phyloP scores from a whole-genome alignment of 2,888 invertebrate species.

The Anthrax anthrax region DNA sequence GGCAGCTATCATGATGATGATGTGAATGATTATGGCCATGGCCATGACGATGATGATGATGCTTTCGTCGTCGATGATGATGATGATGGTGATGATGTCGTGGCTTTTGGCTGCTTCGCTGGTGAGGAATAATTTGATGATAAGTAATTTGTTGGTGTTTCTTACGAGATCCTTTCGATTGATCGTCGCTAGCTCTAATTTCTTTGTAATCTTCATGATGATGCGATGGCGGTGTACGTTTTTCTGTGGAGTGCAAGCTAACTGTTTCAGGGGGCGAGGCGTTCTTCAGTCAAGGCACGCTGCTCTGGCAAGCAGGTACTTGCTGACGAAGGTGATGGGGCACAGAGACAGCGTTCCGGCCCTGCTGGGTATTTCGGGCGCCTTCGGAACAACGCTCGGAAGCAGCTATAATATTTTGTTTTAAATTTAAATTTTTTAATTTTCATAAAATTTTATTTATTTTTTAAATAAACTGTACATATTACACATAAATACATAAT shows the following conservation, averaged over 20 bases:
- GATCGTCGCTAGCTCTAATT: not conserved
- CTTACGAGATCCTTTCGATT: not conserved
- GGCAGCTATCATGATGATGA: constrained; percentile 17
- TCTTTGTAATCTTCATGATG: not conserved
- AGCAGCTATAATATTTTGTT: constrained; percentile 45
- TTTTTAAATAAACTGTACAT: no score
- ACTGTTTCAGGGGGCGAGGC: constrained; percentile 53
- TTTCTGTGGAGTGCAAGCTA: constrained; percentile 23
- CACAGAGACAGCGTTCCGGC: constrained; percentile 45
- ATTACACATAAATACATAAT: no score
- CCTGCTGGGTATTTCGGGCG: constrained; percentile 50
- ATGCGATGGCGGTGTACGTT: constrained; percentile 3
- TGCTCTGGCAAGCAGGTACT: constrained; percentile 37
- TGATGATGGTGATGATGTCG: constrained; percentile 6
- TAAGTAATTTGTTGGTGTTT: not conserved
- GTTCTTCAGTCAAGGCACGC: constrained; percentile 42
- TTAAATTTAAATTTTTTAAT: constrained; percentile 6
- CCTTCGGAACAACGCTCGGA: constrained; percentile 75
- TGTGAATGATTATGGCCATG: constrained; percentile 13
- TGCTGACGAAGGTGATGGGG: constrained; percentile 41
- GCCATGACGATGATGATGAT: constrained; percentile 20
- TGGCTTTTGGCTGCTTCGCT: not conserved
- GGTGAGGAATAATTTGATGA: not conserved
- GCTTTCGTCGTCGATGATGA: constrained; percentile 13
- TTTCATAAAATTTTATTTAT: no score